These are phyloP conservation scores for Arrhopalites spinosus DNA, from an alignment of 2,888 invertebrate species.

Conservation along the genomic window DNA sequence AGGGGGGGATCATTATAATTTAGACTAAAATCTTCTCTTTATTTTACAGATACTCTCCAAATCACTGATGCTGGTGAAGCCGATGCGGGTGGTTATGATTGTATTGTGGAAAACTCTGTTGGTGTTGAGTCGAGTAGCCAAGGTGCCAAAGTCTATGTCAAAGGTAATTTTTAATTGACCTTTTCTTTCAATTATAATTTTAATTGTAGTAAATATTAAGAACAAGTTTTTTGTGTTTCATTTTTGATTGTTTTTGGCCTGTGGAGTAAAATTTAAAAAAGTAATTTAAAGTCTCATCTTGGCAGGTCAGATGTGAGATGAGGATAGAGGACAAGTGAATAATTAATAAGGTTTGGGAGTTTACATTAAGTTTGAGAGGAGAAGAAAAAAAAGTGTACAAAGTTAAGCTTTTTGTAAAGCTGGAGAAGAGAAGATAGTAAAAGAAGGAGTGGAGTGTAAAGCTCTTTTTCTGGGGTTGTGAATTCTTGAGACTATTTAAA, in stretches of 20 bases:
- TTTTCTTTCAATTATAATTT: too few species aligned
- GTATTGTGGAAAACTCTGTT: constrained; percentile 89
- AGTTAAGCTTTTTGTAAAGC: background rate
- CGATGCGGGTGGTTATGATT: constrained; percentile 95
- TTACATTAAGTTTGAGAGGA: background rate
- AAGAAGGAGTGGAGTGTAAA: constrained; percentile 3
- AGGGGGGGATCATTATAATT: too few species aligned
- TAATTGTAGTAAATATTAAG: too few species aligned
- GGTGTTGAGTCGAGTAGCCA: constrained; percentile 89
- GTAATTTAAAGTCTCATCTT: too few species aligned
- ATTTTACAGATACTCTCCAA: constrained; percentile 75
- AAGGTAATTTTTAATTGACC: too few species aligned
- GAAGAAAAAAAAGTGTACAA: background rate
- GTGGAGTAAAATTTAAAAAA: too few species aligned
- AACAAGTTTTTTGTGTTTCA: too few species aligned
- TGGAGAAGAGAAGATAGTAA: constrained; percentile 3
- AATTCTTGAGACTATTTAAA: background rate
- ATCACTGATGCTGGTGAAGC: constrained; percentile 87
- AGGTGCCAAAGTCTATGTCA: constrained; percentile 81
- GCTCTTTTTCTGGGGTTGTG: background rate
- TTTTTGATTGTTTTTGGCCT: too few species aligned
- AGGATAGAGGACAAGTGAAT: too few species aligned
- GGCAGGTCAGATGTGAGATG: too few species aligned
- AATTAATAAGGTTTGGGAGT: too few species aligned
- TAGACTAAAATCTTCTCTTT: background rate